Conservation (phyloP, 2,888 invertebrate genomes). For the Alsophila aescularia region DNA sequence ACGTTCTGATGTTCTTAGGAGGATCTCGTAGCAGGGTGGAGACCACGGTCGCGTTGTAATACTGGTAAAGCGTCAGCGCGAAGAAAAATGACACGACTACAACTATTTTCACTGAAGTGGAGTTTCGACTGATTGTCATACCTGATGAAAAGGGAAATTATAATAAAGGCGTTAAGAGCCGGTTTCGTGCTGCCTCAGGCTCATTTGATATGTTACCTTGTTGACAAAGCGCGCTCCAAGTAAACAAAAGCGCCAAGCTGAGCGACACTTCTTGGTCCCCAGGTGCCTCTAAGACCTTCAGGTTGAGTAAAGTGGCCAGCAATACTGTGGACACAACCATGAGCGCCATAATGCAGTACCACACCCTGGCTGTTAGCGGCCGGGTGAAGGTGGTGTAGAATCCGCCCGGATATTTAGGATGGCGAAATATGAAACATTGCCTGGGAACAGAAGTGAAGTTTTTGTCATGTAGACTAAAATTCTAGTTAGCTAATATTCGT, state of each 20-base stretch:
- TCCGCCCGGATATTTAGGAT: slow-evolving; percentile 85
- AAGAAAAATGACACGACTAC: slow-evolving; percentile 82
- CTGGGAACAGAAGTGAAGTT: slow-evolving; percentile 65
- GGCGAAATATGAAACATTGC: slow-evolving; percentile 87
- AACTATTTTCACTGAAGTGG: slow-evolving; percentile 80
- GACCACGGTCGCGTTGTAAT: slow-evolving; percentile 88
- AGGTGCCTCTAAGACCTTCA: slow-evolving; percentile 36
- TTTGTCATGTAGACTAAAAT: neutral
- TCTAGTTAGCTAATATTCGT: neutral
- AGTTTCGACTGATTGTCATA: slow-evolving; percentile 62
- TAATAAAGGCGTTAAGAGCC: neutral
- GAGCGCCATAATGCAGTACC: slow-evolving; percentile 76
- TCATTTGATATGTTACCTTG: slow-evolving; percentile 65
- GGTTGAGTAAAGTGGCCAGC: slow-evolving; percentile 53
- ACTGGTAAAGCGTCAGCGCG: slow-evolving; percentile 86
- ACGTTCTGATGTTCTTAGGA: slow-evolving; percentile 84
- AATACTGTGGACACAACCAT: slow-evolving; percentile 51
- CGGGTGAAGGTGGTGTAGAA: slow-evolving; percentile 86
- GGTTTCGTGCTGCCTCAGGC: too few species aligned
- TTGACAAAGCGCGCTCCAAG: slow-evolving; percentile 75
- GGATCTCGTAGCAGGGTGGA: slow-evolving; percentile 86
- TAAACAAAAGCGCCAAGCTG: slow-evolving; percentile 74
- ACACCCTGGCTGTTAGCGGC: slow-evolving; percentile 85
- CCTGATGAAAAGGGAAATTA: slow-evolving; percentile 56
- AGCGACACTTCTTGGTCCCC: slow-evolving; percentile 64